Conservation (phyloP, 53 echinoderm and acorn worm genomes). For the Paelopatides confundens region DNA sequence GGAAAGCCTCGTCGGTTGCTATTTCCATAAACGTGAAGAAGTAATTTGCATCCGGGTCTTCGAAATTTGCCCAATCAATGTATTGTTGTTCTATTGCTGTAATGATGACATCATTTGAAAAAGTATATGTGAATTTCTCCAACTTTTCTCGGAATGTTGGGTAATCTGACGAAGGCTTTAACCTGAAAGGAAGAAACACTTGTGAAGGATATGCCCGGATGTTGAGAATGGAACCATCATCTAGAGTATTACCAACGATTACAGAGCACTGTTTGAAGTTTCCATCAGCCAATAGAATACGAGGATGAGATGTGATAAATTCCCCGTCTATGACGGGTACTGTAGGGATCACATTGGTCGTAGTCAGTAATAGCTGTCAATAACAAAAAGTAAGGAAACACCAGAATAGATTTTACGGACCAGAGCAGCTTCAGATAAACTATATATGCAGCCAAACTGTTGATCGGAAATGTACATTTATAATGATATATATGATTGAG, state of each 20-base stretch:
- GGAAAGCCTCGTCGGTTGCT: slow-evolving; percentile 75
- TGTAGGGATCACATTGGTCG: slow-evolving; percentile 63
- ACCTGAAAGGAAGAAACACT: not conserved
- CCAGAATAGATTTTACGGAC: too few relatives aligned
- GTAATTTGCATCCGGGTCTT: slow-evolving; percentile 78
- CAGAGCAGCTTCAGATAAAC: too few relatives aligned
- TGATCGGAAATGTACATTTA: too few relatives aligned
- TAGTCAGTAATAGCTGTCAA: slow-evolving; percentile 27
- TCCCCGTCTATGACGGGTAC: slow-evolving; percentile 66
- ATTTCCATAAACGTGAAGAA: slow-evolving; percentile 67
- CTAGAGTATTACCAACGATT: slow-evolving; percentile 62
- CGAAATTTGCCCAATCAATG: slow-evolving; percentile 71
- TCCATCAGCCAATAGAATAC: slow-evolving; percentile 26
- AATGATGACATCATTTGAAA: slow-evolving; percentile 64
- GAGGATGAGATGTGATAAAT: slow-evolving; percentile 60
- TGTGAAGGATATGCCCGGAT: slow-evolving; percentile 40
- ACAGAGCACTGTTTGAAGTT: slow-evolving; percentile 55
- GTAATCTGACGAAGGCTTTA: slow-evolving; percentile 3
- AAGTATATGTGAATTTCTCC: slow-evolving; percentile 63
- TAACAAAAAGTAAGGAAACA: not conserved
- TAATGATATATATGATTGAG: too few relatives aligned
- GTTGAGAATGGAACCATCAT: slow-evolving; percentile 65
- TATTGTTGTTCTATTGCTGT: slow-evolving; percentile 75
- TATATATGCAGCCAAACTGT: too few relatives aligned
- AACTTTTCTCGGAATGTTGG: slow-evolving; percentile 55